Conservation (phyloP, 2,888 invertebrate genomes). For the Ormia ochracea region DNA sequence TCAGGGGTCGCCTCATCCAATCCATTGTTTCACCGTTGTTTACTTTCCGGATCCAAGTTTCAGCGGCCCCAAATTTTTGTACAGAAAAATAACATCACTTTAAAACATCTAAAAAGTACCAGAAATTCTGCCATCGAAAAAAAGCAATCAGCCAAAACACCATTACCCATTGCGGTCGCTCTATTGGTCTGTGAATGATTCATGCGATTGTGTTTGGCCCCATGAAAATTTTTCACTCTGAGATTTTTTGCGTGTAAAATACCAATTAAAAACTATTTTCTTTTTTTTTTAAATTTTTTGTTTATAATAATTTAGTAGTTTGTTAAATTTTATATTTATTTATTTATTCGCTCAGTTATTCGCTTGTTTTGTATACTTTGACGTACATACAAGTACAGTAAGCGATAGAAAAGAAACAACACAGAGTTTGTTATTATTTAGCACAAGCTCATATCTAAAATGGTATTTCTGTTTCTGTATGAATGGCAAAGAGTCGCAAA, state of each 20-base stretch:
- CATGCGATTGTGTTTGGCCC: neutral
- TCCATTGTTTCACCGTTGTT: no score
- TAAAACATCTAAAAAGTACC: no score
- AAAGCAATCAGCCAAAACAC: no score
- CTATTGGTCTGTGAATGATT: no score
- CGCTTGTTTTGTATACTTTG: neutral
- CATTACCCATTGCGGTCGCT: no score
- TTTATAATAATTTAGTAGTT: constrained; percentile 22
- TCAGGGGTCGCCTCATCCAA: no score
- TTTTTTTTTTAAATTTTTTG: constrained; percentile 9
- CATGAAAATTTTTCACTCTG: neutral
- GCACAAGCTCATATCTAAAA: constrained; percentile 61
- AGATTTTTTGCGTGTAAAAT: constrained; percentile 56
- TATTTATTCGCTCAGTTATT: constrained; percentile 9
- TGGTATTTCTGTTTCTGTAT: constrained; percentile 47
- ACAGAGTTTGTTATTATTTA: constrained; percentile 50
- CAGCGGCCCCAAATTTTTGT: no score
- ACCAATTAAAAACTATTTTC: constrained; percentile 52
- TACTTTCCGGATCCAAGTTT: no score
- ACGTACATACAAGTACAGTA: constrained; percentile 8
- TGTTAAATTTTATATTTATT: constrained; percentile 35
- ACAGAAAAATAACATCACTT: no score
- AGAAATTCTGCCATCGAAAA: no score
- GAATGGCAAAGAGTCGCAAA: constrained; percentile 31
- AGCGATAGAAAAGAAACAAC: constrained; percentile 7